Base-by-base conservation (phyloP, 2,888 invertebrate genomes). In the Hirtodrosophila confusa region DNA sequence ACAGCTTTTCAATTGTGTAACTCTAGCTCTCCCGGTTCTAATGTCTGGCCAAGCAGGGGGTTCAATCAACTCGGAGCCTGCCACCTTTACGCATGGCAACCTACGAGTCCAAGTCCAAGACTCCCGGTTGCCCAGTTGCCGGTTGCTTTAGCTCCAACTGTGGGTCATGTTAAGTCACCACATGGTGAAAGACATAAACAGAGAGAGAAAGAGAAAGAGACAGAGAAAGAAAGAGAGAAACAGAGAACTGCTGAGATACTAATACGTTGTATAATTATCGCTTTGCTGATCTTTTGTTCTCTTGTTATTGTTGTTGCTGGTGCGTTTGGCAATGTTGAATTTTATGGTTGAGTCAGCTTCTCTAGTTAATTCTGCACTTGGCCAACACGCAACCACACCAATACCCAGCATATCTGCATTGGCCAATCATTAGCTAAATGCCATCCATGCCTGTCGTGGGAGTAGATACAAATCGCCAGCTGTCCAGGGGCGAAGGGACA, bases 31-130 rank as follows among this genome's bases (percentile, higher is more conserved):
- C 45, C 45, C 39, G 48, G 39, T 27, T 64, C 63, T 31, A 53
- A 50, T 55, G 68, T 54, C 61, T 51, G 60, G 75, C 62, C 76
- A 64, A 63, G 60, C 72, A 70, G 51, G 45, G 61, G 72, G 78
- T 78, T 78, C 78, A 78, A 78, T 78, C 78, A 78, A 78, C 74
- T 74, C 77, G 29, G 54, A 63, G 75, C 78, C 86, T 88, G 78
- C 82, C 89, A 89, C 89, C 89, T 89, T 89, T 88, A 89, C 89
- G 89, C 89, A 89, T 89, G 89, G 84, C 78, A 75, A 57, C 64
- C 63, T 60, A 43, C 54, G 55, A 58, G 29, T 45, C 40, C 55
- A 35, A 47, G 54, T 48, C 65, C 50, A 23, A 41, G 47, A 40
- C 65, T 61, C 31, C 8, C 11, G 41, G 54, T 50, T 27, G 27